These are phyloP conservation scores for Ptychobarbus kaznakovi DNA, from an alignment of 2,797 vertebrate genomes.

Conservation along the genomic window DNA sequence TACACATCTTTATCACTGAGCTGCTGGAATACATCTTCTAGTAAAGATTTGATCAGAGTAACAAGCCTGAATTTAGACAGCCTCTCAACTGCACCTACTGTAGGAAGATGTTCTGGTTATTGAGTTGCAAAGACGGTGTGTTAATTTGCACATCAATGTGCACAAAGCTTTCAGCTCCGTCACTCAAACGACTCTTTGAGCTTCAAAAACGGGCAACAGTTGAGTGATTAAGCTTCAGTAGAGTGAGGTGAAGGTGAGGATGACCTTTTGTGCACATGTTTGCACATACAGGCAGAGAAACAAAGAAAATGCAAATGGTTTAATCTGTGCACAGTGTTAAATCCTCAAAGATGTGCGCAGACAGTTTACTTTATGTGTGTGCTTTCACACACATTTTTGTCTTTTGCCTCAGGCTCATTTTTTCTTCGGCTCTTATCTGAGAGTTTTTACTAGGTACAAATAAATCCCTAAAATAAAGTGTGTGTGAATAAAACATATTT, in stretches of 20 bases:
- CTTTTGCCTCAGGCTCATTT: constrained; percentile 46
- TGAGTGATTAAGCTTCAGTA: constrained; percentile 26
- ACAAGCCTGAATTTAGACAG: background rate
- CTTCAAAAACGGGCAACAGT: constrained; percentile 39
- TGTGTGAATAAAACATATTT: constrained; percentile 26
- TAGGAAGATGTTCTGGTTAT: constrained; percentile 35
- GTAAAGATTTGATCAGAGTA: constrained; percentile 22
- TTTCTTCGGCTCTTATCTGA: constrained; percentile 29
- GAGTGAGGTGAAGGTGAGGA: constrained; percentile 39
- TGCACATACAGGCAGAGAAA: background rate
- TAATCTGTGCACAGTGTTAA: constrained; percentile 32
- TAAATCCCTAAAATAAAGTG: constrained; percentile 32
- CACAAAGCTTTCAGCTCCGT: constrained; percentile 26
- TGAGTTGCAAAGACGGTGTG: constrained; percentile 46
- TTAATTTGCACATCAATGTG: constrained; percentile 56
- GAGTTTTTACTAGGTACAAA: constrained; percentile 27
- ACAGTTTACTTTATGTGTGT: constrained; percentile 32
- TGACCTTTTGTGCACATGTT: constrained; percentile 36
- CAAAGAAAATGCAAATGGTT: constrained; percentile 13
- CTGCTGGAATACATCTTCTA: constrained; percentile 7
- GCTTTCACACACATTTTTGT: constrained; percentile 24
- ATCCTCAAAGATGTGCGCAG: constrained; percentile 40
- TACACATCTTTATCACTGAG: background rate
- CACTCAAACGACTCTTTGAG: constrained; percentile 28
- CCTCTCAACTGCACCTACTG: background rate